Conservation (phyloP, 2,888 invertebrate species). For the Phalera bucephala region DNA sequence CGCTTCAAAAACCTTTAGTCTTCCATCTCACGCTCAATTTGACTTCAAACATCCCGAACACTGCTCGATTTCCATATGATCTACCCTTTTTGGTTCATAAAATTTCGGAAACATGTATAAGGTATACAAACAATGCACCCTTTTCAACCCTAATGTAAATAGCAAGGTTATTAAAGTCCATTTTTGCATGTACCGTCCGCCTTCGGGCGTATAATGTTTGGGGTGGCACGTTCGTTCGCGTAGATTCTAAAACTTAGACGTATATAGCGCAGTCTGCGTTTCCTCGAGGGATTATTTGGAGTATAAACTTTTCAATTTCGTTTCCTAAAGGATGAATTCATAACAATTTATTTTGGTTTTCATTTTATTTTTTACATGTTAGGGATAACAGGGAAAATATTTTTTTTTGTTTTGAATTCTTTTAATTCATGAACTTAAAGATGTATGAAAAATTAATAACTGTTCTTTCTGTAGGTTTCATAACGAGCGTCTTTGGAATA, state of each 20-base stretch:
- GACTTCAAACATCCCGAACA: conserved; percentile 33
- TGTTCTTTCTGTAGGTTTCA: too few species aligned
- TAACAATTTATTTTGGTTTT: too few species aligned
- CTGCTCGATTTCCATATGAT: conserved; percentile 42
- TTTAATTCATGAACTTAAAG: too few species aligned
- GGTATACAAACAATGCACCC: conserved; percentile 37
- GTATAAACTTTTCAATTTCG: conserved; percentile 2
- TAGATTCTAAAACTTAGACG: conserved; percentile 8
- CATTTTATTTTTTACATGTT: too few species aligned
- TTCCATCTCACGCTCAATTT: conserved; percentile 36
- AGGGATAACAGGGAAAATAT: too few species aligned
- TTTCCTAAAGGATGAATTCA: conserved; percentile 1
- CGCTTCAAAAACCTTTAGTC: conserved; percentile 19
- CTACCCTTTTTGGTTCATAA: conserved; percentile 43
- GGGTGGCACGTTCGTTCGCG: conserved; percentile 3
- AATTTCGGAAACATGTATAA: conserved; percentile 41
- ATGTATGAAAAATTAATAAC: too few species aligned
- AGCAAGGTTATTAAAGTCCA: conserved; percentile 20
- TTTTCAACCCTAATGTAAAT: conserved; percentile 30
- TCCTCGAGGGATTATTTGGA: background rate
- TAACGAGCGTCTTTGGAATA: too few species aligned
- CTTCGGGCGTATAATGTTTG: background rate
- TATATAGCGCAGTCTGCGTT: background rate
- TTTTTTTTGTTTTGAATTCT: too few species aligned
- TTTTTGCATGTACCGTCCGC: conserved; percentile 10